These are phyloP conservation scores for Ladona fulva DNA, from an alignment of 1,140 invertebrate genomes.

Conservation along the genomic window DNA sequence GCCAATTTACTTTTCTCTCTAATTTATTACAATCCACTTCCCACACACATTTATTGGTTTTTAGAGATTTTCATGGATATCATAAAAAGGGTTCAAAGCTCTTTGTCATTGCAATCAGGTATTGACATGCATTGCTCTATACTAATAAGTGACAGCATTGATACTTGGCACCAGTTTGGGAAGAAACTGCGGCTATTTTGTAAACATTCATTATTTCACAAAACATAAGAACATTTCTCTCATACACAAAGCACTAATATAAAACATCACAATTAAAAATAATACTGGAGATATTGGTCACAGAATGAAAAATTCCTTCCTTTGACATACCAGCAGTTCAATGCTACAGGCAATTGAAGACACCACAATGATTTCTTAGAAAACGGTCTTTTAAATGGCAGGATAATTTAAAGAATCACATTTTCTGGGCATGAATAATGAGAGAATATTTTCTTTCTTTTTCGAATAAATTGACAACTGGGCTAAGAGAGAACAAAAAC, in stretches of 20 bases:
- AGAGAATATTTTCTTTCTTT: no score
- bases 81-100: background rate
- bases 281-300: slow-evolving; percentile 9
- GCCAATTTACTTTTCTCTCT: no score
- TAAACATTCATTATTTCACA: background rate
- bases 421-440: no score
- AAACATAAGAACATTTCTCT: background rate
- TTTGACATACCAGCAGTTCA: slow-evolving; percentile 1
- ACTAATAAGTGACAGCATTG: slow-evolving; percentile 1
- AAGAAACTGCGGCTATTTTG: slow-evolving; percentile 9
- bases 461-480: no score
- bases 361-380: background rate
- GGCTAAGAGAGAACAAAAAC: no score
- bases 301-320: background rate
- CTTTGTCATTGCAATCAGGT: slow-evolving; percentile 5
- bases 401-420: no score
- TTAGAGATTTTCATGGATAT: background rate
- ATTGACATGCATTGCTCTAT: background rate
- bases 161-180: slow-evolving; percentile 3
- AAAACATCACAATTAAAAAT: slow-evolving; percentile 6
- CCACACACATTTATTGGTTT: background rate
- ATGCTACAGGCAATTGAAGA: background rate
- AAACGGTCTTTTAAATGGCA: no score
- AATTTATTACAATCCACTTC: background rate
- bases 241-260: background rate